These are phyloP conservation scores for Fringilla coelebs DNA, from an alignment of 2,797 vertebrate species.

Conservation along the genomic window DNA sequence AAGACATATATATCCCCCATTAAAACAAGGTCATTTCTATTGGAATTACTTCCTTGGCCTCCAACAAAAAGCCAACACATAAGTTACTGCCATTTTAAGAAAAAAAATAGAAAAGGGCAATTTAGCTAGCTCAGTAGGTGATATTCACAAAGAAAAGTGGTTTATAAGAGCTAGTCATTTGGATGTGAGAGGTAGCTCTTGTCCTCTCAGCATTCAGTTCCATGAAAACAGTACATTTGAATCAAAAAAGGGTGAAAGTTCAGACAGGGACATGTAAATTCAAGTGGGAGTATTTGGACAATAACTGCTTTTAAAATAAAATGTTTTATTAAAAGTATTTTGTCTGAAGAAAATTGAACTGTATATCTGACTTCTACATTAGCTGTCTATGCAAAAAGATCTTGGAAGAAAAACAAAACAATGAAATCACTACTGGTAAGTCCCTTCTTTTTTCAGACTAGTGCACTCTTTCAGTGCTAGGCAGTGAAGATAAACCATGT, in stretches of 20 bases:
- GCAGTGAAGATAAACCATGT: not conserved
- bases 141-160: not conserved
- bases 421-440: constrained; percentile 6
- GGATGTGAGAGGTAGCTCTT: not conserved
- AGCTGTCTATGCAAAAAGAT: not conserved
- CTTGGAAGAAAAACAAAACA: not conserved
- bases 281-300: not conserved
- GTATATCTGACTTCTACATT: not conserved
- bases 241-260: not conserved
- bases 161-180: not conserved
- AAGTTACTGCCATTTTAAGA: not conserved
- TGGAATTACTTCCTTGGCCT: not conserved
- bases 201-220: not conserved
- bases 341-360: not conserved
- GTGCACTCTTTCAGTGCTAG: not conserved
- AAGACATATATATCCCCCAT: not conserved
- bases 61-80: not conserved
- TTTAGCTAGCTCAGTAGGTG: not conserved
- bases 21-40: not conserved
- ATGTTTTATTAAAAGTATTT: not conserved
- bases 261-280: not conserved
- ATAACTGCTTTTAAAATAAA: not conserved
- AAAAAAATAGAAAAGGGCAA: not conserved
- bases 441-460: not conserved
- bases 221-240: not conserved